Conservation (phyloP, 2,888 invertebrate genomes). For the Hypercompe scribonia region DNA sequence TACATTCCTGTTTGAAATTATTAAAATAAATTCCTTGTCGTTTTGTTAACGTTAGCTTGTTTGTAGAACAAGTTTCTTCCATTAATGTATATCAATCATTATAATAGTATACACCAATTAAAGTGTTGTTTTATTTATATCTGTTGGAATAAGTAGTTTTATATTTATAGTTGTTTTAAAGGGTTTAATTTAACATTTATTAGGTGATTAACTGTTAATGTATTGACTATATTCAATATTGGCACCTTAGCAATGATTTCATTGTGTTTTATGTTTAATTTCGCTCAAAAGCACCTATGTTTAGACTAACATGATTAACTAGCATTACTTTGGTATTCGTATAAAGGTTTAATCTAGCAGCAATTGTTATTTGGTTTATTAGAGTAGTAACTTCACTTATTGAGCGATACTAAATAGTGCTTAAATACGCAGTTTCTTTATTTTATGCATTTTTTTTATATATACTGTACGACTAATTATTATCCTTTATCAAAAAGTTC, state of each 20-base stretch:
- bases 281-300: no score
- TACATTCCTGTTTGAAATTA: constrained; percentile 9
- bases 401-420: neutral
- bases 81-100: constrained; percentile 7
- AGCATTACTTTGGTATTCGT: no score
- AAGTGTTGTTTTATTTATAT: neutral
- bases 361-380: neutral
- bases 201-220: neutral
- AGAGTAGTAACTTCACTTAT: neutral
- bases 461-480: constrained; percentile 3
- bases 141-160: neutral
- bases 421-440: neutral
- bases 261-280: neutral
- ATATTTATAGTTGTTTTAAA: neutral
- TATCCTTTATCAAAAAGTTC: constrained; percentile 5
- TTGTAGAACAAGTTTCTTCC: constrained; percentile 31
- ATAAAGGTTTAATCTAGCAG: neutral
- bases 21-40: constrained; percentile 25
- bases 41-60: constrained; percentile 46
- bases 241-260: neutral
- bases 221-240: no score
- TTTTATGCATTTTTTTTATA: neutral
- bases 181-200: neutral
- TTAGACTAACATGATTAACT: no score
- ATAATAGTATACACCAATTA: neutral